Evolutionary conservation across 2,888 invertebrate genomes (phyloP).

Genomic region (Thumatha senex): DNA sequence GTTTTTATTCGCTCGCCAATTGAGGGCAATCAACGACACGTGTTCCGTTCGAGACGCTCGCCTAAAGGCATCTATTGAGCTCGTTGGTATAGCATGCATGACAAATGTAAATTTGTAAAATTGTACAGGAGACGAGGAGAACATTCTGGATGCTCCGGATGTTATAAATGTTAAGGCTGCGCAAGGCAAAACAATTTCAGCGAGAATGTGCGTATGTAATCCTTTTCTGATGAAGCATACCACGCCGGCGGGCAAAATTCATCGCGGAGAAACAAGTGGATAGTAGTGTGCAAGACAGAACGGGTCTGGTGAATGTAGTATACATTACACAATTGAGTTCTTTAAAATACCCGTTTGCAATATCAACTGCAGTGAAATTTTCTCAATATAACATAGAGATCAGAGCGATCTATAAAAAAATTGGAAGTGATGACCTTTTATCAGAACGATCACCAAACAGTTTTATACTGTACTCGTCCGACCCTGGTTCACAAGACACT

Average conservation of each 20-base stretch:
- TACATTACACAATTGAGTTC: background rate
- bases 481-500: conserved; percentile 43
- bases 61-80: conserved; percentile 70
- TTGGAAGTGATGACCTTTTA: too few relatives aligned
- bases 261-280: background rate
- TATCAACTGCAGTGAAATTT: too few relatives aligned
- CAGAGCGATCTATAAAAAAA: too few relatives aligned
- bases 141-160: background rate
- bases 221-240: too few relatives aligned
- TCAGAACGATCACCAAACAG: background rate
- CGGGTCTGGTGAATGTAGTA: too few relatives aligned
- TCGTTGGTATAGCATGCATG: conserved; percentile 57
- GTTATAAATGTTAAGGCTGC: too few relatives aligned
- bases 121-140: conserved; percentile 7
- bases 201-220: too few relatives aligned
- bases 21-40: conserved; percentile 82
- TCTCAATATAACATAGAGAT: too few relatives aligned
- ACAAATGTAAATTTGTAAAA: conserved; percentile 38
- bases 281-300: too few relatives aligned
- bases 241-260: background rate
- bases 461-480: background rate
- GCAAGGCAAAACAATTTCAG: too few relatives aligned
- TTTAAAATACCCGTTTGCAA: background rate
- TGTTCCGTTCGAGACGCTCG: conserved; percentile 73
- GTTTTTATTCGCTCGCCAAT: conserved; percentile 83